phyloP scores from a whole-genome alignment of 2,888 invertebrate genomes.

The Philopedon plagiatum region DNA sequence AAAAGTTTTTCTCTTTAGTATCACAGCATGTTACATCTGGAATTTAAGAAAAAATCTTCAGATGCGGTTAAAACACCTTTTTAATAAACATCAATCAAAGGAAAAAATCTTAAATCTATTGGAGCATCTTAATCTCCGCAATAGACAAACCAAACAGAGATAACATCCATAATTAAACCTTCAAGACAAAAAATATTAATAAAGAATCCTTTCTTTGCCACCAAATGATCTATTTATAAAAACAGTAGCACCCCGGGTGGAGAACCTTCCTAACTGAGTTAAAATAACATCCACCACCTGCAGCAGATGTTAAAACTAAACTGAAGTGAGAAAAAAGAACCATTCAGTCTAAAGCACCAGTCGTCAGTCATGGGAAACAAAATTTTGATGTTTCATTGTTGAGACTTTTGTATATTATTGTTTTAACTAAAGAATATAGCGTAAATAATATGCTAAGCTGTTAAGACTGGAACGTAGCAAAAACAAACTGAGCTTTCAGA shows the following conservation, averaged over 20 bases:
- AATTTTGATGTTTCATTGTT: slow-evolving; percentile 37
- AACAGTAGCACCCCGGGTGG: slow-evolving; percentile 43
- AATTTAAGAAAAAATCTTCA: too few species aligned
- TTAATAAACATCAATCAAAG: slow-evolving; percentile 1
- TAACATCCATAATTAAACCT: slow-evolving; percentile 33
- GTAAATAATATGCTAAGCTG: too few species aligned
- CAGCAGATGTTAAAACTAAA: slow-evolving; percentile 37
- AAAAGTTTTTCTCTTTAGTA: too few species aligned
- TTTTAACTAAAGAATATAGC: slow-evolving; percentile 4
- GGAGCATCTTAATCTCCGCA: slow-evolving; percentile 17
- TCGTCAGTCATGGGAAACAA: slow-evolving; percentile 34
- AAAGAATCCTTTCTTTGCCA: slow-evolving; percentile 22
- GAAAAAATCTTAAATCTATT: neutral
- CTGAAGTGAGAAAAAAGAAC: slow-evolving; percentile 27
- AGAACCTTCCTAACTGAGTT: slow-evolving; percentile 5
- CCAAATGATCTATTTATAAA: slow-evolving; percentile 37
- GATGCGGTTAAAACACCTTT: too few species aligned
- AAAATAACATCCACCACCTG: slow-evolving; percentile 42
- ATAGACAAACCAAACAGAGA: slow-evolving; percentile 34
- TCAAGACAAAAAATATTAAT: slow-evolving; percentile 24
- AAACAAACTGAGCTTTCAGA: too few species aligned
- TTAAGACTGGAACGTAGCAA: too few species aligned
- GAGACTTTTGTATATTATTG: slow-evolving; percentile 19
- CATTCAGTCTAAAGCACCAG: slow-evolving; percentile 12
- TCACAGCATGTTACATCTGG: too few species aligned